A percentile compares a stretch with the other conserved stretches of the same genome.
Conservation (phyloP, 30 jellyfish, hydroid and myxozoan genomes). For the Chrysaora quinquecirrha region DNA sequence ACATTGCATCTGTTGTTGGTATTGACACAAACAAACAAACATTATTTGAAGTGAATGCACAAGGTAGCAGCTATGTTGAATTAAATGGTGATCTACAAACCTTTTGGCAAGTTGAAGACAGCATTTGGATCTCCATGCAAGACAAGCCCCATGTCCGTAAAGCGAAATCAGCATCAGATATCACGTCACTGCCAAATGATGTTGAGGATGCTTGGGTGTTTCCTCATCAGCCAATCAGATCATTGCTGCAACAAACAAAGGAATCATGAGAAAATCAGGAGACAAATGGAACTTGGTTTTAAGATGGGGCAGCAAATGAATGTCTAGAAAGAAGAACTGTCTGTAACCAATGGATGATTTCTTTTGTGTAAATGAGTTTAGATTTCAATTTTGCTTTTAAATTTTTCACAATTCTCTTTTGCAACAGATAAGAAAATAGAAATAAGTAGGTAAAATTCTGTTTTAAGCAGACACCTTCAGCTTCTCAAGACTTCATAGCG, state of each 20-base stretch:
- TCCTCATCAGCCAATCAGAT: constrained; percentile 20
- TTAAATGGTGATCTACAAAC: not conserved
- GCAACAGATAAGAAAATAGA: too few species aligned
- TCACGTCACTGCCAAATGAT: constrained; percentile 22
- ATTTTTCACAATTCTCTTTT: too few species aligned
- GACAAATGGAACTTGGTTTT: constrained; percentile 57
- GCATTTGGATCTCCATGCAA: constrained; percentile 26
- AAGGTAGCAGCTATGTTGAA: not conserved
- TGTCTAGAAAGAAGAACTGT: too few species aligned
- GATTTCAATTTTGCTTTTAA: too few species aligned
- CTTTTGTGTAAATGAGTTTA: too few species aligned
- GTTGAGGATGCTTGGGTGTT: constrained; percentile 12
- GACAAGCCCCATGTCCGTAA: constrained; percentile 28
- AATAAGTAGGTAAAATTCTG: too few species aligned
- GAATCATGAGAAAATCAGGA: constrained; percentile 8
- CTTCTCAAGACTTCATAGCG: too few species aligned
- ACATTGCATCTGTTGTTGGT: constrained; percentile 11
- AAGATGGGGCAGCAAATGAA: too few species aligned
- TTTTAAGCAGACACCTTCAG: too few species aligned
- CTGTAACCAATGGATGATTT: too few species aligned
- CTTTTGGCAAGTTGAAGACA: constrained; percentile 22
- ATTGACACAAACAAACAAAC: not conserved
- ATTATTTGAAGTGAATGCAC: not conserved
- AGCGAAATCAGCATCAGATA: not conserved
- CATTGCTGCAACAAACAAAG: constrained; percentile 21